Base-by-base conservation (phyloP, 2,113 vertebrate species). In the Prietella phreatophila region DNA sequence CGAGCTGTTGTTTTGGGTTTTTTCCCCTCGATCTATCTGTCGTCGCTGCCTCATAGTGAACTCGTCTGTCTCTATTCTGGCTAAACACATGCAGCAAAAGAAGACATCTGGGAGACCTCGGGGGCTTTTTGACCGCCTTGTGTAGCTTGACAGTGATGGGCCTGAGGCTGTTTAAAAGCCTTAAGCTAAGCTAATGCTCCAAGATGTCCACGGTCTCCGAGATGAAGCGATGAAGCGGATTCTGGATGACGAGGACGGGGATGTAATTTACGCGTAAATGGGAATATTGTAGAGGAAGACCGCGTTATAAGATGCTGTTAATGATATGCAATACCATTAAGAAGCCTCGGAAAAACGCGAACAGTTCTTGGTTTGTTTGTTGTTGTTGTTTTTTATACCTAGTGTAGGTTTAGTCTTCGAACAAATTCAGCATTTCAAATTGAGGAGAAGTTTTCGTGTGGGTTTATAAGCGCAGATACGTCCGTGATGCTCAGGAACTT, bases 91-190 rank as follows among this genome's bases (percentile, higher is more conserved):
- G 75, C 55, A 17, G 39, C 5, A 8, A 58, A 33, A 84, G 78
- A 67, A 83, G 79, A 85, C 73, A 14, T 39, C 39, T 8, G 15
- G 56, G 71, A 67, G 73, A 88, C 55, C 75, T 63, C 55, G 8
- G 17, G 30, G 80, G 55, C 76, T 82, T 82, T 73, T 60, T 42
- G 42, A 67, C 61, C 63, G 82, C 63, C 80, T 88, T 67, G 67
- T 87, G 67, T 82, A 82, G 78, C 83, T 85, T 83, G 85, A 69
- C 67, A 27, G 55, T 20, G 14, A 50, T 5, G 85, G 22, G 30
- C 39, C 56, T 27, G 60, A 89, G 36, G 82, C 61, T 42, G 47
- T 63, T 71, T 80, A 30, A 87, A 56, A 65, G 73, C 83, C 33
- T 83, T 85, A 78, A 85, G 69, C 78, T 67, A 6, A 85, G 20